Base-by-base conservation (phyloP, 2,797 vertebrate genomes). In the Artibeus lituratus region DNA sequence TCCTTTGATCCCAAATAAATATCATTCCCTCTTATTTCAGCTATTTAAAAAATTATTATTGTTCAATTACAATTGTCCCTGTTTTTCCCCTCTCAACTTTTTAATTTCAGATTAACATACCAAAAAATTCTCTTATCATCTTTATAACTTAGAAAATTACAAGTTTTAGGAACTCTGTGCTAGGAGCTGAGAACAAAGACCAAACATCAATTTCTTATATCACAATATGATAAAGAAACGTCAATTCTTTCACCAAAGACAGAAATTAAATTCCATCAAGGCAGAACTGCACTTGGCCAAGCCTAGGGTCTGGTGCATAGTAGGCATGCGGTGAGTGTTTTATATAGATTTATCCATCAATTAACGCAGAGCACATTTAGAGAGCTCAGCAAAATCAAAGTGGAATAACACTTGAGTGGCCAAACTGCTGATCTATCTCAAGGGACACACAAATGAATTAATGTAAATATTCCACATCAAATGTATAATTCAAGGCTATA, bases 181-280 rank as follows among this genome's bases (percentile, higher is more conserved):
- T 49, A 67, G 82, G 39, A 91, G 42, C 62, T 94, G 35, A 29
- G 42, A 9, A 55, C 76, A 74, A 67, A 91, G 19, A 73, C 44
- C 5, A 57, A 59, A 77, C 26, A 37, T 10, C 7, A 35, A 78
- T 51, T 90, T 77, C 21, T 80, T 73, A 6, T 83, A 76, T 55
- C 69, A 74, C 24, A 90, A 5, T 69, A 59, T 76, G 42, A 76
- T 59, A 87, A 49, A 77, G 18, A 29, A 2, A 39, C 16, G 67
- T 18, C 21, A 51, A 57, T 16, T 82, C 62, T 85, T 81, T 62
- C 47, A 92, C 10, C 1, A 11, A 62, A 69, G 32, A 92, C 32
- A 85, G 44, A 65, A 49, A 73, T 87, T 90, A 82, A 95, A 82
- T 70, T 81, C 76, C 44, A 29, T 44, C 42, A 84, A 96, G 49